Evolutionary conservation across 2,113 vertebrate species (phyloP), one percentile per base, ranked within the genome.

Genomic region (Gavialis gangeticus): DNA sequence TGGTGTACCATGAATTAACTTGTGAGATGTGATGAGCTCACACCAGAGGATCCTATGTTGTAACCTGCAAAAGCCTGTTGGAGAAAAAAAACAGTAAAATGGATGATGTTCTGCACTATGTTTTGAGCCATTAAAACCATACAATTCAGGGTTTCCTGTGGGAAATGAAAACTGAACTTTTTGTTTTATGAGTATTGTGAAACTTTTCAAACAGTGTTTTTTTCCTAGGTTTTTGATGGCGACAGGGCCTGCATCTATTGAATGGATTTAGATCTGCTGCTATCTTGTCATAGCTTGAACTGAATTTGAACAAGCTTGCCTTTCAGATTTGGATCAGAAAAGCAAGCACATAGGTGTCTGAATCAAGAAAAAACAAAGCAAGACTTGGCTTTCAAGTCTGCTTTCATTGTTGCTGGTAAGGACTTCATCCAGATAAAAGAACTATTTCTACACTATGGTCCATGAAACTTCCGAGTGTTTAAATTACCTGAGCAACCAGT

Each of bases 261-360:
- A 91, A 85, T 87, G 86, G 81, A 82, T 82, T n/a, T 22, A 96
- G 92, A 89, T 91, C 37, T 85, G 69, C 67, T 76, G 14, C 37
- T 87, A 55, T 79, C 66, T 80, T 88, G 76, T 94, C 59, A 24
- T 80, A 88, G 60, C 34, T 91, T 88, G 6, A 64, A 84, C 71
- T 76, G 85, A 88, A 87, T 93, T 94, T 87, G 85, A 91, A 92
- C 88, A 91, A 91, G 46, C 18, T 79, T 37, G 79, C 90, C 82
- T 90, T 95, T 96, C 81, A 96, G 71, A 94, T 87, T 71, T 56
- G 86, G 79, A 92, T 94, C 89, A 95, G 81, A 92, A 84, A 89
- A 93, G 92, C 63, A 94, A 87, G 71, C 16, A 89, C 93, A 84
- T 89, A 94, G 75, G 85, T 91, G 46, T 66, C 1, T 92, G 28